Evolutionary conservation across 2,797 vertebrate species (phyloP).

Genomic region (Melanotaenia nigrans): DNA sequence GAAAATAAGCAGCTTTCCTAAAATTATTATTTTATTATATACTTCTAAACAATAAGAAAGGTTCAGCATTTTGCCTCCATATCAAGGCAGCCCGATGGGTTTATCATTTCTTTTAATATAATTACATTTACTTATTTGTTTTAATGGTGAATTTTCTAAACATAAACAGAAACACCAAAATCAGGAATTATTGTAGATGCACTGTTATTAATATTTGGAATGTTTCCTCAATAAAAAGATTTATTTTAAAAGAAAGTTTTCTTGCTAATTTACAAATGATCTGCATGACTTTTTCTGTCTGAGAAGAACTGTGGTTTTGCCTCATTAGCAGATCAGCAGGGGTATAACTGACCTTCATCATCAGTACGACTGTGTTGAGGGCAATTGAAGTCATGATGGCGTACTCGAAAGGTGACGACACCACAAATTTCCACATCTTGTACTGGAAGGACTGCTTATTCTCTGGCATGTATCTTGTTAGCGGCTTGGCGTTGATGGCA

Average conservation of each 20-base stretch:
- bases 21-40: too few species aligned
- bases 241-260: too few species aligned
- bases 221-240: neutral
- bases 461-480: slow-evolving; percentile 97
- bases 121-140: too few species aligned
- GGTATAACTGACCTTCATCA: slow-evolving; percentile 95
- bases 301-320: slow-evolving; percentile 8
- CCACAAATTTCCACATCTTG: slow-evolving; percentile 98
- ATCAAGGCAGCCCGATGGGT: too few species aligned
- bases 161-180: too few species aligned
- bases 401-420: slow-evolving; percentile 97
- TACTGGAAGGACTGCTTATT: slow-evolving; percentile 97
- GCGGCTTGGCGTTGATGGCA: slow-evolving; percentile 95
- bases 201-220: too few species aligned
- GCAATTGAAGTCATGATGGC: slow-evolving; percentile 99
- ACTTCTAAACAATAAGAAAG: too few species aligned
- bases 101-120: too few species aligned
- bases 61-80: too few species aligned
- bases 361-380: slow-evolving; percentile 96
- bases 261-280: neutral
- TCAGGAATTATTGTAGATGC: too few species aligned
- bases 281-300: slow-evolving; percentile 1
- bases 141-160: too few species aligned
- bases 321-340: slow-evolving; percentile 30
- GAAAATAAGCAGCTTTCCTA: too few species aligned